Evolutionary conservation across 2,888 invertebrate genomes (phyloP), one percentile per base, ranked within the genome.

Genomic region (Volucella bombylans): DNA sequence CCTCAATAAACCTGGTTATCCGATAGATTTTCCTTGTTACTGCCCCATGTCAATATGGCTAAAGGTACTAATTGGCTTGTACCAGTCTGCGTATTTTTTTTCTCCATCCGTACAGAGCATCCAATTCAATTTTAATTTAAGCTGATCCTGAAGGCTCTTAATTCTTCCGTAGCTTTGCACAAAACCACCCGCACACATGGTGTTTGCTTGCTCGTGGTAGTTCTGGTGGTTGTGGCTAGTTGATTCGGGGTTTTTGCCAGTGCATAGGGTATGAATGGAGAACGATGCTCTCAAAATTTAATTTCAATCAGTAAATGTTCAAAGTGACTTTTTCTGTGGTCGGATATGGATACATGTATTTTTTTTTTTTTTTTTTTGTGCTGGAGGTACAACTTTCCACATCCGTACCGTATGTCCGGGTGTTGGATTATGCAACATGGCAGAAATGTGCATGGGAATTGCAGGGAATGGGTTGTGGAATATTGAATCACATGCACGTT

Each of bases 101-200:
- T 52, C n/a, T 76, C 10, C 47, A 14, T 50, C 23, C 52, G 57
- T 39, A 55, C 57, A 49, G 47, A 10, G 67, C 15, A 54, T 49
- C 12, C 31, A 62, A 81, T 76, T 81, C 64, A 64, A 76, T 81
- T 81, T 74, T 81, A 74, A 69, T 76, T 74, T 69, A 64, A 81
- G 43, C 59, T n/a, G 62, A 74, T 64, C 15, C 54, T 14, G 39
- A 49, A 43, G 73, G 73, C 41, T 67, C 39, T 62, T 61, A 59
- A 18, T 64, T 50, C 50, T 41, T 23, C 47, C 8, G 14, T n/a
- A 52, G 55, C 61, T 39, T 57, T 57, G 50, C 23, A 52, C 43
- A 78, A 45, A 62, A 59, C 49, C 47, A 38, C 49, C 2, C 31
- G 4, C 64, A 49, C 52, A 14, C 18, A 49, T 67, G 67, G 62